A percentile compares a stretch with the other conserved stretches of the same genome.
These are phyloP conservation scores for Leptogaster cylindrica DNA, from an alignment of 2,888 invertebrate genomes.

Conservation along the genomic window DNA sequence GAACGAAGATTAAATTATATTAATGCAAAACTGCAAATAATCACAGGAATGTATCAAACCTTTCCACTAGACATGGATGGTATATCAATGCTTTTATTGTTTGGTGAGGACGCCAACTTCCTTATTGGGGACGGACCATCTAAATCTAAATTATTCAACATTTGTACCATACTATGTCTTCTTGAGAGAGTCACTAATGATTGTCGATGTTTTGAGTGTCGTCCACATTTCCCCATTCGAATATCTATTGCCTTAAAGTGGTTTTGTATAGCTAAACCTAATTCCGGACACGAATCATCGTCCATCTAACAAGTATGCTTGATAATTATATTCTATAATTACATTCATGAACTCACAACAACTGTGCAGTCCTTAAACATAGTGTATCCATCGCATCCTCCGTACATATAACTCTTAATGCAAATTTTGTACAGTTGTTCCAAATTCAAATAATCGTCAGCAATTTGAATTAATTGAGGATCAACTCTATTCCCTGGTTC, in stretches of 20 bases:
- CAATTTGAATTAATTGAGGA: conserved; percentile 76
- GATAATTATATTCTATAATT: not conserved
- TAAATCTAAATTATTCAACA: conserved; percentile 72
- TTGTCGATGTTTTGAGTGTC: conserved; percentile 82
- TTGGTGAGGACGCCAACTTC: conserved; percentile 54
- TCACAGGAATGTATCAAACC: conserved; percentile 50
- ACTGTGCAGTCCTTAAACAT: conserved; percentile 77
- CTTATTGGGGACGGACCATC: conserved; percentile 77
- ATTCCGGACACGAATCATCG: conserved; percentile 84
- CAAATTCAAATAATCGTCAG: conserved; percentile 79
- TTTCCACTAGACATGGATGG: conserved; percentile 58
- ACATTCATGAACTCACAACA: conserved; percentile 65
- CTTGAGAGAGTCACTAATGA: conserved; percentile 83
- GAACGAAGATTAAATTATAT: conserved; percentile 3
- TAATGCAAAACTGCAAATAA: not conserved
- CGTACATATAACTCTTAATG: conserved; percentile 80
- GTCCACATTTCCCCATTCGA: conserved; percentile 69
- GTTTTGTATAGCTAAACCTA: conserved; percentile 85
- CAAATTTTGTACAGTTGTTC: conserved; percentile 78
- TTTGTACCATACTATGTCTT: conserved; percentile 79
- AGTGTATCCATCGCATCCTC: conserved; percentile 85
- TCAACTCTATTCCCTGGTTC: conserved; percentile 76
- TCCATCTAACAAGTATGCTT: conserved; percentile 67
- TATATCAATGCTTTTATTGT: conserved; percentile 57
- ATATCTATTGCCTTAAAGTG: conserved; percentile 88